phyloP scores from a whole-genome alignment of 2,113 vertebrate genomes.

The Myrmophylax atrothorax region DNA sequence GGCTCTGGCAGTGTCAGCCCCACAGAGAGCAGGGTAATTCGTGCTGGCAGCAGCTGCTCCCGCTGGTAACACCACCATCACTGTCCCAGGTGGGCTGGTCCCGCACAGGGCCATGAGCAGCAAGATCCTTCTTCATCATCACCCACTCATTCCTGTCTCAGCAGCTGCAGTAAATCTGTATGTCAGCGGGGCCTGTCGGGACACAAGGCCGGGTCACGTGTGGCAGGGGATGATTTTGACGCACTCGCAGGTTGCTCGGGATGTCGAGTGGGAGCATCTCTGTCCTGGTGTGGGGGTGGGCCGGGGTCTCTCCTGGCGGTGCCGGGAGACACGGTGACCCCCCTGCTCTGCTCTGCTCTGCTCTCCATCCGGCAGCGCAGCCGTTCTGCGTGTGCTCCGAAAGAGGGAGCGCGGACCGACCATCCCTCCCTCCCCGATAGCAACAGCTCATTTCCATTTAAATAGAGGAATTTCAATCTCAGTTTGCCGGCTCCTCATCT shows the following conservation, averaged over 20 bases:
- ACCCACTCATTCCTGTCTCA: not conserved
- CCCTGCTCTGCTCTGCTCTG: not conserved
- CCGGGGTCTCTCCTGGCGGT: accelerated
- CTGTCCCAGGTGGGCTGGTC: not conserved
- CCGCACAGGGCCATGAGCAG: not conserved
- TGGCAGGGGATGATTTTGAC: not conserved
- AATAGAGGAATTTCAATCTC: constrained; percentile 26
- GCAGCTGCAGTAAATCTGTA: not conserved
- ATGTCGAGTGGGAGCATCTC: not conserved
- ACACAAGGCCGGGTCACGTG: not conserved
- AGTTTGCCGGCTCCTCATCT: not conserved
- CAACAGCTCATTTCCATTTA: constrained; percentile 40
- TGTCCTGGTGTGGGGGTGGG: not conserved
- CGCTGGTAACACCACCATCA: not conserved
- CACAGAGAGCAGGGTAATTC: accelerated
- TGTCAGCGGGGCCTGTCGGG: accelerated
- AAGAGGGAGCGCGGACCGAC: accelerated
- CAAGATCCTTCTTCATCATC: not conserved
- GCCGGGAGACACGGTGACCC: accelerated
- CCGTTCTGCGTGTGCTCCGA: not conserved
- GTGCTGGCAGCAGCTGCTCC: not conserved
- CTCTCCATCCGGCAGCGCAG: accelerated
- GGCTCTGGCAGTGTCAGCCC: not conserved
- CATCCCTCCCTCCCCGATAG: not conserved
- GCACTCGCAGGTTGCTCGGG: accelerated